Evolutionary conservation across 2,888 invertebrate genomes (phyloP).

Genomic region (Trichogramma evanescens): DNA sequence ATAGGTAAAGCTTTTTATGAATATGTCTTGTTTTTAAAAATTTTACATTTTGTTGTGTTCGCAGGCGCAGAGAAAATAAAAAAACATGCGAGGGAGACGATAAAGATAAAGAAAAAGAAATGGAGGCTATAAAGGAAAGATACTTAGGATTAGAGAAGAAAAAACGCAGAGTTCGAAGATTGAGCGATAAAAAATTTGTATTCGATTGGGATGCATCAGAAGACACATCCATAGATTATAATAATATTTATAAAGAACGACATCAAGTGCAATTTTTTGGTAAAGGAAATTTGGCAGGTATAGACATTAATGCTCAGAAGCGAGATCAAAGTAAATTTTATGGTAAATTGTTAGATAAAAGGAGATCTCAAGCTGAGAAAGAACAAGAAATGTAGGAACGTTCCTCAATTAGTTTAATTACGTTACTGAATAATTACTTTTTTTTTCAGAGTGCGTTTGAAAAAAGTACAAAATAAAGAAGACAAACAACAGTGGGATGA

Average conservation of each 20-base stretch:
- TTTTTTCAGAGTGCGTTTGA: slow-evolving; percentile 60
- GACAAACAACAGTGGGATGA: slow-evolving; percentile 99
- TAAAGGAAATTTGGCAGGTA: slow-evolving; percentile 93
- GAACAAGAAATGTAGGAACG: slow-evolving; percentile 76
- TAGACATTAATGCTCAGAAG: slow-evolving; percentile 94
- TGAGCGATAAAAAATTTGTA: slow-evolving; percentile 98
- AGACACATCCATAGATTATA: slow-evolving; percentile 97
- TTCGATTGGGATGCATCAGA: slow-evolving; percentile 99
- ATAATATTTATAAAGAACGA: slow-evolving; percentile 89
- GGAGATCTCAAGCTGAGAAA: slow-evolving; percentile 93
- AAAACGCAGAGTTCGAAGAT: slow-evolving; percentile 80
- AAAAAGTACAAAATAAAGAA: slow-evolving; percentile 89
- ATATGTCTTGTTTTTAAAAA: neutral
- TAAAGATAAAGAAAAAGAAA: slow-evolving; percentile 86
- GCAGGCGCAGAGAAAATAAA: slow-evolving; percentile 39
- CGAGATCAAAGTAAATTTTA: slow-evolving; percentile 96
- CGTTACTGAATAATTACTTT: slow-evolving; percentile 16
- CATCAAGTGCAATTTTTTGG: slow-evolving; percentile 98
- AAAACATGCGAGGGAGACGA: slow-evolving; percentile 51
- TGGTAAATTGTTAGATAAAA: slow-evolving; percentile 86
- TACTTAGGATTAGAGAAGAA: slow-evolving; percentile 91
- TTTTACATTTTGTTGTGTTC: neutral
- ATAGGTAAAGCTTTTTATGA: slow-evolving; percentile 31
- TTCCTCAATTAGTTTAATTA: slow-evolving; percentile 1
- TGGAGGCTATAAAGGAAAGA: slow-evolving; percentile 91